These are phyloP conservation scores for Prochilodus magdalenae DNA, from an alignment of 2,113 vertebrate species.

Conservation along the genomic window DNA sequence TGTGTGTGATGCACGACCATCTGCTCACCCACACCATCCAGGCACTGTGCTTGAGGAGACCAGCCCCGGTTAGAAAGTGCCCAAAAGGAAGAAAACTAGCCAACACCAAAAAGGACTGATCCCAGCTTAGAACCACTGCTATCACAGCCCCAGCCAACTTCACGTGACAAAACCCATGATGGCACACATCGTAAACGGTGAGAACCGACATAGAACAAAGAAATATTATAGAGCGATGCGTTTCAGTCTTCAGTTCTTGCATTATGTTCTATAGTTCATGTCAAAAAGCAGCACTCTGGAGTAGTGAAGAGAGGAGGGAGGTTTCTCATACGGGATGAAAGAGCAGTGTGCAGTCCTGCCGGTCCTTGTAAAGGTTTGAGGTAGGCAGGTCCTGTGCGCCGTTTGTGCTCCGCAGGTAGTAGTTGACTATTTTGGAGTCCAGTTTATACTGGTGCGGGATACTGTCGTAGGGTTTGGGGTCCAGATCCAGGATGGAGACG, in stretches of 20 bases:
- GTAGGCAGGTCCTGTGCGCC: constrained; percentile 74
- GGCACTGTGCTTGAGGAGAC: constrained; percentile 40
- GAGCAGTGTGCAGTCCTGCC: constrained; percentile 90
- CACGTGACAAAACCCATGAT: constrained; percentile 9
- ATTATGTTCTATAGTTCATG: constrained; percentile 13
- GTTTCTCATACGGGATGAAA: constrained; percentile 87
- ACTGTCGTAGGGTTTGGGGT: constrained; percentile 93
- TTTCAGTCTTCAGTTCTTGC: constrained; percentile 29
- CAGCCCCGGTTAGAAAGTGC: constrained; percentile 32
- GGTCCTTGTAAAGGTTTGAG: constrained; percentile 78
- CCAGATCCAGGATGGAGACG: constrained; percentile 92
- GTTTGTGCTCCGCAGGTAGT: constrained; percentile 83
- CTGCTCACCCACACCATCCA: background rate
- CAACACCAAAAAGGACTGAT: background rate
- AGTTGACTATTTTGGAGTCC: constrained; percentile 91
- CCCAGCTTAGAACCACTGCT: background rate
- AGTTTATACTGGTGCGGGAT: constrained; percentile 90
- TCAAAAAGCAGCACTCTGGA: constrained; percentile 46
- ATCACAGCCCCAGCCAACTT: background rate
- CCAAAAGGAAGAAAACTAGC: background rate
- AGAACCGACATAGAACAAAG: constrained; percentile 6
- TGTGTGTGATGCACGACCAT: background rate
- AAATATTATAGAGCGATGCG: constrained; percentile 1
- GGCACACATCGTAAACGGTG: constrained; percentile 21
- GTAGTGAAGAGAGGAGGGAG: background rate